Evolutionary conservation across 2,888 invertebrate genomes (phyloP), one percentile per base, ranked within the genome.

Genomic region (Dichetophora obliterata): DNA sequence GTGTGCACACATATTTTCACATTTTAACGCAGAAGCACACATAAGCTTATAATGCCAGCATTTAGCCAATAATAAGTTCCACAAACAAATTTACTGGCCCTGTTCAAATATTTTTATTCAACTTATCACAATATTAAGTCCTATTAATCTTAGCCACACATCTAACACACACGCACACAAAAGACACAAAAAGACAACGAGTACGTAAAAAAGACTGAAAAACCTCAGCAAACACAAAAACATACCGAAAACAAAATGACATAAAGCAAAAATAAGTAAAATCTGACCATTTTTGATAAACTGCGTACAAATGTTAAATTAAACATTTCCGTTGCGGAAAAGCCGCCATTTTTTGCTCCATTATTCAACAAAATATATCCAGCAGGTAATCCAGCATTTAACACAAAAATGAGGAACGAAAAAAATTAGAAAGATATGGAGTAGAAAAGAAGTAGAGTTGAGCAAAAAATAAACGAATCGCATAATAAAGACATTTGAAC

Each of bases 351-450:
- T 65, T 50, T 59, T 27, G 31, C 63, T 19, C 59, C 57, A 69
- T 78, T 76, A 71, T 75, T 66, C 65, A 54, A 48, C 50, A 66
- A 75, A 75, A 43, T 43, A 43, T 11, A 72, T 31, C 34, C 78
- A 71, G 73, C 70, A 71, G 74, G 75, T 78, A 78, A 76, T 76
- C 78, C 70, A 71, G 66, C 74, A 70, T 75, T 74, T 66, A 70
- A 65, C 73, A 66, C 70, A 48, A 59, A 77, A 61, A 69, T 37
- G 59, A 34, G 61, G 14, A 52, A 11, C 19, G 19, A n/a, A 72
- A 61, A 61, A 59, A 72, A 37, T 52, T 48, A 48, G 14, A 50
- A 43, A 27, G 37, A 14, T n/a, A 48, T 24, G 27, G 34, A 48
- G 48, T 19, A 48, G 48, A 66, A 43, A 5, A 27, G 31, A 68